Evolutionary conservation across 64 coral and sea anemone species (phyloP), one percentile per base, ranked within the genome.

Genomic region (Pachyseris speciosa): DNA sequence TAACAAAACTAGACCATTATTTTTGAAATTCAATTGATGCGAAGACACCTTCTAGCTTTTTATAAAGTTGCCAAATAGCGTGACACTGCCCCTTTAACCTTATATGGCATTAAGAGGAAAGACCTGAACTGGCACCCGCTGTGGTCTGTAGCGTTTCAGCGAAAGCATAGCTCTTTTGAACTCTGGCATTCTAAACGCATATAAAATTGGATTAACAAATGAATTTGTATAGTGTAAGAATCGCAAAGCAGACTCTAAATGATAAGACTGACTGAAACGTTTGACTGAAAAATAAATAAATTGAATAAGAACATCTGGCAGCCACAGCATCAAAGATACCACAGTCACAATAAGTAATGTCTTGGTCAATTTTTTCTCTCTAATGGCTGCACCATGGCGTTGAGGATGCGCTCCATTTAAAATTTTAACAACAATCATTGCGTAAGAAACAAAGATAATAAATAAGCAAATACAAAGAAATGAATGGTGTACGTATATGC

Each of bases 291-390:
- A 74, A 24, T 42, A 8, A n/a, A 74, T 8, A 27, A 74, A 74
- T 2, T 0, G 3, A 41, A 0, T 27, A 2, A 47, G 11, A 10
- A 47, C n/a, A 45, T 13, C 27, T 16, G 71, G 71, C n/a, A 74
- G 41, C 71, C 71, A 74, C 71, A 29, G 2, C 2, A 25, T 1
- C 4, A 74, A 20, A 47, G 71, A 74, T 15, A 74, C 39, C 26
- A 74, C 2, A 28, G 71, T 74, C 24, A 74, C 71, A 4, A 74
- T n/a, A 0, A 71, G 22, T 16, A 71, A 39, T 7, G 71, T 74
- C 39, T 40, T 13, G 10, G 42, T 74, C n/a, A 74, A 36, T 74
- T 45, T 74, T 49, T 36, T 74, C 13, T 74, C 71, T 49, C 71
- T 74, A 47, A 2, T 29, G 10, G 41, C 40, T 47, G 71, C 20